phyloP scores from a whole-genome alignment of 2,888 invertebrate genomes.

The Parelbella ahira region DNA sequence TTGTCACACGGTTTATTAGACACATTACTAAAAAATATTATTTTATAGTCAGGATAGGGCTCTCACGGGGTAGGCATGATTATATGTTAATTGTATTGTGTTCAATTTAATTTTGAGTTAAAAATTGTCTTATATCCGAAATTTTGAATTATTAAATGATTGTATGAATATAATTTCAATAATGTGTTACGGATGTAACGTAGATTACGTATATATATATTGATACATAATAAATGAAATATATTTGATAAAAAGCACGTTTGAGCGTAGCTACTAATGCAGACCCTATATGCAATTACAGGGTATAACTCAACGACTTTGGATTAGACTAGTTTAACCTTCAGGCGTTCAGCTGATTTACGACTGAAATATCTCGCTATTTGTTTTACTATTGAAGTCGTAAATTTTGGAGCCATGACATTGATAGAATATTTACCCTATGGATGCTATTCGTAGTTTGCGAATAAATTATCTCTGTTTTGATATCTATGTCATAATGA shows the following conservation, averaged over 20 bases:
- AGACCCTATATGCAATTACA: conserved; percentile 1
- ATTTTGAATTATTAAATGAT: too few species aligned
- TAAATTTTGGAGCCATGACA: conserved; percentile 24
- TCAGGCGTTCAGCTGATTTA: conserved; percentile 48
- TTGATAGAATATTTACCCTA: not conserved
- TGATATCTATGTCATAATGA: conserved; percentile 2
- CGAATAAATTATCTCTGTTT: conserved; percentile 2
- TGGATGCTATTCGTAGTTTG: not conserved
- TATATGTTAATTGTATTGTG: too few species aligned
- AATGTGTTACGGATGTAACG: too few species aligned
- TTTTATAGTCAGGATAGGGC: not conserved
- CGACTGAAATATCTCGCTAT: conserved; percentile 42
- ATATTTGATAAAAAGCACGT: too few species aligned
- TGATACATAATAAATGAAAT: too few species aligned
- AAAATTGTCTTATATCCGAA: too few species aligned
- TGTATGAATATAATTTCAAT: too few species aligned
- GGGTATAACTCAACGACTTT: too few species aligned
- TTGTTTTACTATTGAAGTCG: conserved; percentile 37
- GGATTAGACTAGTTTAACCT: conserved; percentile 40
- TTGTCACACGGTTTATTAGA: not conserved
- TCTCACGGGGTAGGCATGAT: not conserved
- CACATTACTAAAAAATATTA: too few species aligned
- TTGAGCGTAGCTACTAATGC: too few species aligned
- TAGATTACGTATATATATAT: too few species aligned
- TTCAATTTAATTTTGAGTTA: too few species aligned